A percentile compares a stretch with the other conserved stretches of the same genome.
Evolutionary conservation across 64 coral and sea anemone genomes (phyloP).

Genomic region (Anthopleura sola): DNA sequence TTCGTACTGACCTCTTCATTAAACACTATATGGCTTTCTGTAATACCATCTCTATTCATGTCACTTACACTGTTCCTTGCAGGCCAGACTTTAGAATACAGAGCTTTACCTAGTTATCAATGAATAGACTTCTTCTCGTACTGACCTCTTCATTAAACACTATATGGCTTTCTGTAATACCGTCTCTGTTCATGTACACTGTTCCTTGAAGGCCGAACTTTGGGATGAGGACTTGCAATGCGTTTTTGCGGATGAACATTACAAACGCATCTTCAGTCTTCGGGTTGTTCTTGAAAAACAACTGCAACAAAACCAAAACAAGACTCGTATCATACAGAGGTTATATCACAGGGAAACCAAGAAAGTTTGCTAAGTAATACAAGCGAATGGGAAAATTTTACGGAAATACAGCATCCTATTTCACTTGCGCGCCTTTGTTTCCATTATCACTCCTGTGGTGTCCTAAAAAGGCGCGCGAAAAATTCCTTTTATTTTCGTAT

Average conservation of each 20-base stretch:
- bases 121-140: neutral
- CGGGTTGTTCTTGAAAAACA: slow-evolving; percentile 85
- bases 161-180: slow-evolving; percentile 17
- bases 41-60: slow-evolving; percentile 33
- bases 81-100: too few species aligned
- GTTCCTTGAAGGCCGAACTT: slow-evolving; percentile 97
- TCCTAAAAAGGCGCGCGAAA: too few species aligned
- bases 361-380: too few species aligned
- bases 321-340: too few species aligned
- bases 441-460: too few species aligned
- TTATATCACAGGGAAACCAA: too few species aligned
- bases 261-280: slow-evolving; percentile 76
- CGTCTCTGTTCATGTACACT: slow-evolving; percentile 62
- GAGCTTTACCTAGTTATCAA: too few species aligned
- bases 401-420: too few species aligned
- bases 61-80: too few species aligned
- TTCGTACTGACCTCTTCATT: slow-evolving; percentile 88
- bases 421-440: too few species aligned
- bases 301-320: neutral
- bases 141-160: slow-evolving; percentile 84
- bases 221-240: slow-evolving; percentile 88
- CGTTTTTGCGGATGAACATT: slow-evolving; percentile 94
- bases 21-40: slow-evolving; percentile 40
- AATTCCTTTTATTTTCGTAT: too few species aligned
- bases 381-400: too few species aligned